A percentile compares a stretch with the other conserved stretches of the same genome.
phyloP scores from a whole-genome alignment of 1,140 invertebrate genomes.

The Drosophila yakuba region DNA sequence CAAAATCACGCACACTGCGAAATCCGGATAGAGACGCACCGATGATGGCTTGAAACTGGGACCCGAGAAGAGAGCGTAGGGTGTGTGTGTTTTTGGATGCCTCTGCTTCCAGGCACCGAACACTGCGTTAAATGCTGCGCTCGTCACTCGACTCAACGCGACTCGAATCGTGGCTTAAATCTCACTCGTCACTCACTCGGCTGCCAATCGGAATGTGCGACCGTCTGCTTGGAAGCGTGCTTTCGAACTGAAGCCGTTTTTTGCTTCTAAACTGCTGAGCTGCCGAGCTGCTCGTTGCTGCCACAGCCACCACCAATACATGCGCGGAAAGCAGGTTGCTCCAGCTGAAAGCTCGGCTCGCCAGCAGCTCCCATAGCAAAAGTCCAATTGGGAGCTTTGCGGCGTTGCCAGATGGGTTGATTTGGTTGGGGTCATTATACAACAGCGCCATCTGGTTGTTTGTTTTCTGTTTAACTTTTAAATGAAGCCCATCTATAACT shows the following conservation, averaged over 20 bases:
- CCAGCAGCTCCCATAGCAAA: neutral
- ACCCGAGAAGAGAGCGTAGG: slow-evolving; percentile 36
- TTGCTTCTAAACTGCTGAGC: slow-evolving; percentile 24
- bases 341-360: slow-evolving; percentile 52
- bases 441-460: no score
- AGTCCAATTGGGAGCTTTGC: neutral
- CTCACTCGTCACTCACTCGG: slow-evolving; percentile 22
- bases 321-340: slow-evolving; percentile 43
- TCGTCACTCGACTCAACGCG: slow-evolving; percentile 32
- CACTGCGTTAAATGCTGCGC: slow-evolving; percentile 19
- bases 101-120: slow-evolving; percentile 39
- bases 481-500: no score
- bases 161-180: slow-evolving; percentile 46
- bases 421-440: neutral
- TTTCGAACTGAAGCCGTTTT: slow-evolving; percentile 58
- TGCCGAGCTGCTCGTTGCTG: slow-evolving; percentile 9
- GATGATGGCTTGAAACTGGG: slow-evolving; percentile 39
- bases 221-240: slow-evolving; percentile 61
- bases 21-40: slow-evolving; percentile 45
- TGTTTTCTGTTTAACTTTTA: no score
- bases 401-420: neutral
- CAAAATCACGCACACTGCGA: slow-evolving; percentile 60
- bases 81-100: slow-evolving; percentile 30
- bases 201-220: slow-evolving; percentile 35
- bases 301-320: slow-evolving; percentile 36